Evolutionary conservation across 1,140 invertebrate species (phyloP).

Genomic region (Marisa cornuarietis): DNA sequence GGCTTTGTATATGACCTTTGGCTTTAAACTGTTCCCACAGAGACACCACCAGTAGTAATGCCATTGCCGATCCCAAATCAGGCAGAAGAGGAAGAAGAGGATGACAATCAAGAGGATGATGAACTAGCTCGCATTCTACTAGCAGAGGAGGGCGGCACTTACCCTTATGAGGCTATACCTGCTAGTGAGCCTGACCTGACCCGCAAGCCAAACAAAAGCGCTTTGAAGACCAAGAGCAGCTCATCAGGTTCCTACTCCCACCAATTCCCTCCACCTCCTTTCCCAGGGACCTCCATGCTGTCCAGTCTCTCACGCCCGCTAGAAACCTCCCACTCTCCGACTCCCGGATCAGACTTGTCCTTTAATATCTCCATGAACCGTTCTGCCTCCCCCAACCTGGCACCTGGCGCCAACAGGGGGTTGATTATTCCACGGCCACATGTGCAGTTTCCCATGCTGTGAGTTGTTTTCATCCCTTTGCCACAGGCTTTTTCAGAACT

Average conservation of each 20-base stretch:
- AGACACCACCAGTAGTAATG: too few species aligned
- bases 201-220: conserved; percentile 60
- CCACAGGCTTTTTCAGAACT: too few species aligned
- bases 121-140: conserved; percentile 29
- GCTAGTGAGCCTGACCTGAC: conserved; percentile 59
- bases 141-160: conserved; percentile 17
- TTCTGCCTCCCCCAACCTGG: not conserved
- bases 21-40: too few species aligned
- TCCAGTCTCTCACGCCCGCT: conserved; percentile 27
- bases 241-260: conserved; percentile 6
- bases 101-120: conserved; percentile 28
- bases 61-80: not conserved
- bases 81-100: conserved; percentile 24
- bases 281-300: not conserved
- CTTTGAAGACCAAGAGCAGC: conserved; percentile 46
- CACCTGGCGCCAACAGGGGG: not conserved
- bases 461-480: too few species aligned
- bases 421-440: conserved; percentile 21
- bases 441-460: not conserved
- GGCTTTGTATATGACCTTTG: too few species aligned
- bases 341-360: conserved; percentile 1
- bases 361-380: conserved; percentile 21
- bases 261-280: conserved; percentile 10
- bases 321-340: conserved; percentile 16
- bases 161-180: conserved; percentile 46